A percentile compares a stretch with the other conserved stretches of the same genome.
Conservation (phyloP, 2,888 invertebrate species). For the Gisinianus flammeolus region DNA sequence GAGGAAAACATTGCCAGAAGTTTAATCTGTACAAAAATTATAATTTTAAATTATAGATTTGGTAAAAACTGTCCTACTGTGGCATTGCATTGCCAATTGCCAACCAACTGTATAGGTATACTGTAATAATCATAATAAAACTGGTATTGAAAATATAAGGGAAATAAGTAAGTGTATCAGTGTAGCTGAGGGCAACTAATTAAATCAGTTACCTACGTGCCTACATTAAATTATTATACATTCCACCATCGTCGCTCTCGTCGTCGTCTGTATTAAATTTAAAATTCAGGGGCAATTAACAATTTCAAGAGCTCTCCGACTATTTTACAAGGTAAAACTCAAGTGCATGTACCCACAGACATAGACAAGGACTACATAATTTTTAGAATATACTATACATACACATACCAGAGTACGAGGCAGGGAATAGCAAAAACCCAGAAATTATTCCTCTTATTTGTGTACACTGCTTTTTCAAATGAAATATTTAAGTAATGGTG, state of each 20-base stretch:
- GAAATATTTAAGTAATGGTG: neutral
- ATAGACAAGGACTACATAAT: too few species aligned
- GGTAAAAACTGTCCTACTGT: slow-evolving; percentile 6
- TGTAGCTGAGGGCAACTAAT: slow-evolving; percentile 6
- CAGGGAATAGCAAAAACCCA: too few species aligned
- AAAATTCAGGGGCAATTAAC: slow-evolving; percentile 21
- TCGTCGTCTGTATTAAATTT: too few species aligned
- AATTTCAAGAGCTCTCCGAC: neutral
- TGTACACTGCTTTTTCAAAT: neutral
- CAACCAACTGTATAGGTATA: neutral
- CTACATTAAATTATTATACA: slow-evolving; percentile 3
- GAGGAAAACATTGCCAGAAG: neutral
- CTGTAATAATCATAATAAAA: neutral
- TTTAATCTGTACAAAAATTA: slow-evolving; percentile 4
- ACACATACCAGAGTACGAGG: too few species aligned
- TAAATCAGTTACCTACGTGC: slow-evolving; percentile 7
- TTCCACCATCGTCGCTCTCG: neutral
- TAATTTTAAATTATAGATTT: slow-evolving; percentile 15
- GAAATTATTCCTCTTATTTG: neutral
- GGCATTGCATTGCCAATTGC: neutral
- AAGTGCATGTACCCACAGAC: too few species aligned
- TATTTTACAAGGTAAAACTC: neutral
- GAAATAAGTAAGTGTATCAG: neutral
- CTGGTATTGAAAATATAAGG: slow-evolving; percentile 1
- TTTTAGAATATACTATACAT: neutral